phyloP scores from a whole-genome alignment of 2,113 vertebrate species.

The Perca flavescens region DNA sequence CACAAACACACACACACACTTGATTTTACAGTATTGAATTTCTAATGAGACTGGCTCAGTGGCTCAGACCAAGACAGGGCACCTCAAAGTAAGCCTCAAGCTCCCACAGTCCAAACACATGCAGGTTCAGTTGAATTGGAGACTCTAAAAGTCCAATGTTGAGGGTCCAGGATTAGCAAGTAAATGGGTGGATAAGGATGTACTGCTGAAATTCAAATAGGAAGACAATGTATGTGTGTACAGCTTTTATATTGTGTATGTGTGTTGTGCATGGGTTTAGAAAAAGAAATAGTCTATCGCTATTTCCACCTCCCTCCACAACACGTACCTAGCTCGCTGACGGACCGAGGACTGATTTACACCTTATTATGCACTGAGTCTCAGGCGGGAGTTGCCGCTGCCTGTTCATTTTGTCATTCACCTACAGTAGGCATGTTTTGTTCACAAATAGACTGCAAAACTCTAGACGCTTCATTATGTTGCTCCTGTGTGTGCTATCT shows the following conservation, averaged over 20 bases:
- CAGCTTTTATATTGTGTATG: background rate
- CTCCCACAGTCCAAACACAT: background rate
- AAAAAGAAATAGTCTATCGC: background rate
- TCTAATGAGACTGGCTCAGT: slow-evolving; percentile 9
- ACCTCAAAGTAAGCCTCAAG: background rate
- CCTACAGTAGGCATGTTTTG: slow-evolving; percentile 71
- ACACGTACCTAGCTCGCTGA: slow-evolving; percentile 42
- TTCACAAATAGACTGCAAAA: slow-evolving; percentile 82
- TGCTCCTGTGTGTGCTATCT: slow-evolving; percentile 71
- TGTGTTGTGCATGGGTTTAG: slow-evolving; percentile 7
- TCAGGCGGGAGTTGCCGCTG: slow-evolving; percentile 72
- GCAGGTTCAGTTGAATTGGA: background rate
- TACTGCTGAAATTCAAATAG: slow-evolving; percentile 15
- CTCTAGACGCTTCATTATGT: slow-evolving; percentile 78
- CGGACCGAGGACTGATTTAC: slow-evolving; percentile 71
- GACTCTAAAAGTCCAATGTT: background rate
- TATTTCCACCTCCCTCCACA: slow-evolving; percentile 33
- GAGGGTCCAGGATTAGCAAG: background rate
- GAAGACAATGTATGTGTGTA: background rate
- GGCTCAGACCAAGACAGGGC: background rate
- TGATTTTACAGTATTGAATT: slow-evolving; percentile 23
- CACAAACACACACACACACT: background rate
- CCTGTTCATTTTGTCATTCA: slow-evolving; percentile 81
- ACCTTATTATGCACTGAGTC: slow-evolving; percentile 67
- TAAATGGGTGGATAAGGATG: background rate